These are phyloP conservation scores for Acronicta alni DNA, from an alignment of 2,888 invertebrate species.

Conservation along the genomic window DNA sequence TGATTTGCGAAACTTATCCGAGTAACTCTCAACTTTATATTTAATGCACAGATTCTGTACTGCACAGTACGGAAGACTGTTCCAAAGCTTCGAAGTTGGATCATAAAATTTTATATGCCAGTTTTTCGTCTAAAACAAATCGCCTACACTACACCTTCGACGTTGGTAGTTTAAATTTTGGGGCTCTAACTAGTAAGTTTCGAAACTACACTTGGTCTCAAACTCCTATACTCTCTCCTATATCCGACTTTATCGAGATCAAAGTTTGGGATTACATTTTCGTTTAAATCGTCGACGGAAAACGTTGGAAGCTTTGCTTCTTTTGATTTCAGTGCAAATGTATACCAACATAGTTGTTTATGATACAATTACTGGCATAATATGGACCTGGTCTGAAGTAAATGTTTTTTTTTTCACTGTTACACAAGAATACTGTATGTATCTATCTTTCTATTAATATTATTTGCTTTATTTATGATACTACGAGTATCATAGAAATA, in stretches of 20 bases:
- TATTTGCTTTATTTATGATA: too few relatives aligned
- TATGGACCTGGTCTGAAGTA: too few relatives aligned
- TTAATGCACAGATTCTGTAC: constrained; percentile 38
- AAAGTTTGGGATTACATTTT: constrained; percentile 33
- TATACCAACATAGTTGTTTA: too few relatives aligned
- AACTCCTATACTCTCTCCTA: constrained; percentile 13
- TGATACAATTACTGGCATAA: too few relatives aligned
- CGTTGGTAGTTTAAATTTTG: constrained; percentile 34
- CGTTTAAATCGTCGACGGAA: constrained; percentile 23
- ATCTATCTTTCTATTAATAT: too few relatives aligned
- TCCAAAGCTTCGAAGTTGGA: constrained; percentile 22
- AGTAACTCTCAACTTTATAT: constrained; percentile 36
- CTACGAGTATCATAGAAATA: too few relatives aligned
- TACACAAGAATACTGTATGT: too few relatives aligned
- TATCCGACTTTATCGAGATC: constrained; percentile 20
- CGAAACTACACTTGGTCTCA: constrained; percentile 10
- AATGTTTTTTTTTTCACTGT: too few relatives aligned
- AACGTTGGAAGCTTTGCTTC: constrained; percentile 13
- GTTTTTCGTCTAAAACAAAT: constrained; percentile 41
- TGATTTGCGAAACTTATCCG: constrained; percentile 21
- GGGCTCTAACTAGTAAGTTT: constrained; percentile 24
- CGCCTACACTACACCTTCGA: constrained; percentile 26
- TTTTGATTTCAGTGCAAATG: too few relatives aligned
- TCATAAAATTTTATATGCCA: constrained; percentile 38
- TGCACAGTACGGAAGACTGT: constrained; percentile 4